Conservation (phyloP, 2,113 vertebrate species). For the Nothocercus nigrocapillus region DNA sequence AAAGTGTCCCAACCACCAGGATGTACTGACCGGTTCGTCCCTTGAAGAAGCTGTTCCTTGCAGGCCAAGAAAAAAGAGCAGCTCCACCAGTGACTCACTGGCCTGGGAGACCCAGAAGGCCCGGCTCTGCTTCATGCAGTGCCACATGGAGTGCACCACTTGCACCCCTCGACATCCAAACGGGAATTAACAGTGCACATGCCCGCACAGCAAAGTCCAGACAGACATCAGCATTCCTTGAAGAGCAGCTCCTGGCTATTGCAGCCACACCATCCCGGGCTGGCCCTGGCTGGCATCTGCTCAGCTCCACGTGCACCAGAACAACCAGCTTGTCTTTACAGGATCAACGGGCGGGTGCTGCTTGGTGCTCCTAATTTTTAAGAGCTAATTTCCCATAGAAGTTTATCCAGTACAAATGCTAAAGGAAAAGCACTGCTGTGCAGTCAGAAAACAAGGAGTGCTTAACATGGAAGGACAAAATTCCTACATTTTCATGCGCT, state of each 20-base stretch:
- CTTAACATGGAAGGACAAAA: background rate
- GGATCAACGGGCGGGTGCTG: background rate
- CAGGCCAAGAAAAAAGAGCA: background rate
- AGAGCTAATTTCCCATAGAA: background rate
- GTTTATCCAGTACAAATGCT: background rate
- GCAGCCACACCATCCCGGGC: accelerated
- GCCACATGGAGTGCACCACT: background rate
- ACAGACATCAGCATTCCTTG: background rate
- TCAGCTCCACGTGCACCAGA: background rate
- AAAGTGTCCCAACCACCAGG: background rate
- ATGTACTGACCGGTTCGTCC: background rate
- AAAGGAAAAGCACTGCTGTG: background rate
- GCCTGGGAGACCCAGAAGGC: background rate
- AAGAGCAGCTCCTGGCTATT: background rate
- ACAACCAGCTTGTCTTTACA: background rate
- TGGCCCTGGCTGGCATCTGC: background rate
- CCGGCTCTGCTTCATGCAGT: background rate
- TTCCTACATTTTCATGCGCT: background rate
- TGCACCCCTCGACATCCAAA: background rate
- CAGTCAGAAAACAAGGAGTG: background rate
- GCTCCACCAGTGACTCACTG: background rate
- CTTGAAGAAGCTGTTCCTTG: background rate
- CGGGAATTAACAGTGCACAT: background rate
- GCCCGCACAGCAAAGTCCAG: background rate
- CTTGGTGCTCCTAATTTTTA: background rate